phyloP scores from a whole-genome alignment of 1,140 invertebrate species.

The Drosophila nasuta region DNA sequence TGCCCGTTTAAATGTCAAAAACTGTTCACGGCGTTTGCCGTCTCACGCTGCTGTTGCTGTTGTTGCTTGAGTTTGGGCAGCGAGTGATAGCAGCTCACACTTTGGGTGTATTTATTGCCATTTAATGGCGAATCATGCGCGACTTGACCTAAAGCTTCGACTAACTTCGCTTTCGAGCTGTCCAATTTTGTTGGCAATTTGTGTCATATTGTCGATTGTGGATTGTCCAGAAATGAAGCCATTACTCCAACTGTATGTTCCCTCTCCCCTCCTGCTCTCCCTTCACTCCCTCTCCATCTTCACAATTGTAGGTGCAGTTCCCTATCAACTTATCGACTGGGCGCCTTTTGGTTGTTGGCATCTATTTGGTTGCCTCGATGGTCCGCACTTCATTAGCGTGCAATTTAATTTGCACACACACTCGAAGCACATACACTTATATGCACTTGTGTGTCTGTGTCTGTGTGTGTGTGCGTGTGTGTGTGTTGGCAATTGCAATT shows the following conservation, averaged over 20 bases:
- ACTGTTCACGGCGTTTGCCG: conserved; percentile 50
- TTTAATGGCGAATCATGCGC: conserved; percentile 58
- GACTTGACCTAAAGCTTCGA: conserved; percentile 48
- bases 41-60: conserved; percentile 43
- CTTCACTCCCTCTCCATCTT: not conserved
- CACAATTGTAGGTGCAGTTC: conserved; percentile 21
- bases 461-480: not conserved
- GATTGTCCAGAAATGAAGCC: conserved; percentile 58
- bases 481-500: conserved; percentile 9
- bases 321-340: conserved; percentile 32
- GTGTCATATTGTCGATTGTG: conserved; percentile 67
- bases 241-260: conserved; percentile 37
- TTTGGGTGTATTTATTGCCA: conserved; percentile 63
- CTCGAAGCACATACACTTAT: conserved; percentile 36
- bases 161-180: conserved; percentile 20
- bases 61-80: not conserved
- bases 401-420: conserved; percentile 82
- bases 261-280: too few relatives aligned
- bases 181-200: conserved; percentile 67
- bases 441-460: not conserved
- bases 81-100: conserved; percentile 59
- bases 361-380: conserved; percentile 17
- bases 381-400: conserved; percentile 76
- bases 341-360: conserved; percentile 15
- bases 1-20: conserved; percentile 75